Percentiles rank a stretch among this genome's conserved stretches.
Evolutionary conservation across 1,140 invertebrate species (phyloP).

Genomic region (Tetramorium simillimum): DNA sequence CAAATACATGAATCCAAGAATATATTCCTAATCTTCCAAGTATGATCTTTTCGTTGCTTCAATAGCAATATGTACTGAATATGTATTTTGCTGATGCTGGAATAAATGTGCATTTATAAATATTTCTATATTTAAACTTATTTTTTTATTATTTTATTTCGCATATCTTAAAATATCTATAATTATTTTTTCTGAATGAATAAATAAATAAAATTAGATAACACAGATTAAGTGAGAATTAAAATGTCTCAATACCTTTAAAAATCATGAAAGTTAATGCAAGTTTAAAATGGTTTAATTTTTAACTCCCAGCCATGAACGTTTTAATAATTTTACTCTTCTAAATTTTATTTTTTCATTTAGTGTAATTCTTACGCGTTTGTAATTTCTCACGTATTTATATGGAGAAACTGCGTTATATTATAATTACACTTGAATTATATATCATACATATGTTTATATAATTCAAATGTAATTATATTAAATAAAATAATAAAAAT

Average conservation of each 20-base stretch:
- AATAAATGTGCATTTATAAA: slow-evolving; percentile 48
- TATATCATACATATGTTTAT: too few species aligned
- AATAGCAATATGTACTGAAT: slow-evolving; percentile 23
- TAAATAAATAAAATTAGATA: background rate
- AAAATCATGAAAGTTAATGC: background rate
- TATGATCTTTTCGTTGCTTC: slow-evolving; percentile 21
- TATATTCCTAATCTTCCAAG: slow-evolving; percentile 2
- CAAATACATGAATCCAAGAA: slow-evolving; percentile 6
- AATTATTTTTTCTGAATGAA: background rate
- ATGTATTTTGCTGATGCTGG: slow-evolving; percentile 41
- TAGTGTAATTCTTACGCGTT: background rate
- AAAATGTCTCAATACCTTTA: background rate
- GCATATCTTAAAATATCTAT: background rate
- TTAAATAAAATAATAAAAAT: slow-evolving; percentile 30
- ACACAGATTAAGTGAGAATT: background rate
- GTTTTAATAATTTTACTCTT: background rate
- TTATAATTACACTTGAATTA: too few species aligned
- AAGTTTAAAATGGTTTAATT: background rate
- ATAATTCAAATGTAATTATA: too few species aligned
- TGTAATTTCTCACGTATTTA: too few species aligned
- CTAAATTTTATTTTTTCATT: background rate
- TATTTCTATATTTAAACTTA: slow-evolving; percentile 1
- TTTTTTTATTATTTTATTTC: slow-evolving; percentile 3
- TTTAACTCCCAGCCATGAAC: background rate
- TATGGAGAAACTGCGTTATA: too few species aligned